A percentile compares a stretch with the other conserved stretches of the same genome.
Conservation (phyloP, 2,888 invertebrate species). For the Pandemis cinnamomeana region DNA sequence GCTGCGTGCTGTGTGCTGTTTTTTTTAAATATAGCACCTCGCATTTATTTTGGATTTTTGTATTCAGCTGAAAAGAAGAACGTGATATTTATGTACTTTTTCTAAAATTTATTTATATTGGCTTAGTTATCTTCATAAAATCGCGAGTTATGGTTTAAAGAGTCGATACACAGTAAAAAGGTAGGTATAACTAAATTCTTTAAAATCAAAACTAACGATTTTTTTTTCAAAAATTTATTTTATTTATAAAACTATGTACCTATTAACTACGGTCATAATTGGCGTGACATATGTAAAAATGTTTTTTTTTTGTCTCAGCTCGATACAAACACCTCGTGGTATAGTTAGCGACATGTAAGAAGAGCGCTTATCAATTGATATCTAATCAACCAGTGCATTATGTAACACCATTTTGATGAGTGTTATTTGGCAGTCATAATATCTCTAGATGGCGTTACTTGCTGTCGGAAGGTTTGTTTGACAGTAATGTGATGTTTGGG, state of each 20-base stretch:
- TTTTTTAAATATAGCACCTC: constrained; percentile 40
- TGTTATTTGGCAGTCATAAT: not conserved
- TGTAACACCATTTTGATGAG: not conserved
- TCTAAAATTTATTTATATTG: constrained; percentile 19
- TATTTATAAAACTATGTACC: not conserved
- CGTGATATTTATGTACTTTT: constrained; percentile 12
- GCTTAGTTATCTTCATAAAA: constrained; percentile 20
- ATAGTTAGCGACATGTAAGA: not conserved
- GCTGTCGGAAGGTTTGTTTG: too few species aligned
- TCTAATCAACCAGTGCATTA: not conserved
- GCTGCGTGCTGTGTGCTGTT: constrained; percentile 44
- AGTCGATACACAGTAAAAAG: not conserved
- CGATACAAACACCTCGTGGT: constrained; percentile 56
- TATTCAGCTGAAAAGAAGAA: constrained; percentile 44
- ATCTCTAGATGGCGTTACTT: not conserved
- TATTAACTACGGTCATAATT: not conserved
- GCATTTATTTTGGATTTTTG: constrained; percentile 42
- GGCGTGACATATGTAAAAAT: not conserved
- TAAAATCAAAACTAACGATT: constrained; percentile 26
- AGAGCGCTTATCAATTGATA: not conserved
- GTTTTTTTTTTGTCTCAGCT: constrained; percentile 45
- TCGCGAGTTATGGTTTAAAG: constrained; percentile 19
- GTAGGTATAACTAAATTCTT: not conserved
- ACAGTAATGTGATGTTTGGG: too few species aligned
- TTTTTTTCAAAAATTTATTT: constrained; percentile 9